Evolutionary conservation across 2,888 invertebrate genomes (phyloP).

Genomic region (Zaprionus lineosus): DNA sequence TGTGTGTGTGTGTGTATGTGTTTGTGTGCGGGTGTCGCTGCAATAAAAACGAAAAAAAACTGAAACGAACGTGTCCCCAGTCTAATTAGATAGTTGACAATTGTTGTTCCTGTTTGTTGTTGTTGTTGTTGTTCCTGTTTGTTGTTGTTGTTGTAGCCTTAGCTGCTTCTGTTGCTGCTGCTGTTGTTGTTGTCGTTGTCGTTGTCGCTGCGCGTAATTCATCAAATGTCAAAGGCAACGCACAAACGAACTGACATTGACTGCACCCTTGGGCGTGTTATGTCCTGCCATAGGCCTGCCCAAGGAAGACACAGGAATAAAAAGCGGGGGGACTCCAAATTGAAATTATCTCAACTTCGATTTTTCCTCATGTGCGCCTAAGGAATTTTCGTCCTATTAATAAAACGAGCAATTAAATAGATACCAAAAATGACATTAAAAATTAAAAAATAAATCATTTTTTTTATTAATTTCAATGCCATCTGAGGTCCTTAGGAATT

Average conservation of each 20-base stretch:
- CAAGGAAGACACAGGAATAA: too few species aligned
- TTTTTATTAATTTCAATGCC: too few species aligned
- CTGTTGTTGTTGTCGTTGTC: constrained; percentile 15
- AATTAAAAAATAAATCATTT: too few species aligned
- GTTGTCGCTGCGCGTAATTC: constrained; percentile 59
- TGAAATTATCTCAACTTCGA: constrained; percentile 21
- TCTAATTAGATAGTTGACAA: constrained; percentile 73
- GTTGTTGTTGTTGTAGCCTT: constrained; percentile 11
- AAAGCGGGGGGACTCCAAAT: too few species aligned
- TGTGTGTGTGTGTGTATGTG: too few species aligned
- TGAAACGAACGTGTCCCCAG: too few species aligned
- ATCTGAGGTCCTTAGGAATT: too few species aligned
- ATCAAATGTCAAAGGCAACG: constrained; percentile 71
- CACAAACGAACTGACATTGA: constrained; percentile 56
- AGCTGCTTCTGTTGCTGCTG: constrained; percentile 28
- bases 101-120: constrained; percentile 27
- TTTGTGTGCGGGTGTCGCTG: constrained; percentile 53
- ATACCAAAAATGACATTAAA: too few species aligned
- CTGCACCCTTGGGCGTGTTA: constrained; percentile 65
- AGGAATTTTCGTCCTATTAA: too few species aligned
- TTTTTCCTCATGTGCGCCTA: not conserved
- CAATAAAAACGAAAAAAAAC: constrained; percentile 58
- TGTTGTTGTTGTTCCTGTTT: constrained; percentile 7
- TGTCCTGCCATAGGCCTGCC: constrained; percentile 33
- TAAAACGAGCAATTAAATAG: too few species aligned